Evolutionary conservation across 30 jellyfish, hydroid and myxozoan genomes (phyloP), one percentile per base, ranked within the genome.

Genomic region (Sanderia malayensis): DNA sequence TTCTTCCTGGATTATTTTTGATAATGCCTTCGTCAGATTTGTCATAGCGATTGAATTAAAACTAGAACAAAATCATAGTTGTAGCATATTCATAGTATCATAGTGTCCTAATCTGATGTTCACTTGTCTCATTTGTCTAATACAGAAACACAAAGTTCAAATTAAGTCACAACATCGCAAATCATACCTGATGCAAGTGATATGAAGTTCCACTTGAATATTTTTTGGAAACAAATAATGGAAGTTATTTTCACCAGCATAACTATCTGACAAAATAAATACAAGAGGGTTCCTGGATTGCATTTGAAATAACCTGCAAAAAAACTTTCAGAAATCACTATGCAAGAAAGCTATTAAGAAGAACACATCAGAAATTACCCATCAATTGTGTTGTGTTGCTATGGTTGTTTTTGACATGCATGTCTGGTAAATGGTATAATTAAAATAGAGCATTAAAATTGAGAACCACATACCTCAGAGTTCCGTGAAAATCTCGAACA

Each of bases 261-360:
- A 70, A 70, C 91, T 72, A 49, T 90, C 98, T 6, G 98, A 90
- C 45, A 83, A 61, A 7, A 90, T 68, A 58, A 90, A 82, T 2
- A 90, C 91, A 26, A 90, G 61, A 22, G 98, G 98, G 44, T 61
- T 75, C 32, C 94, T 66, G 46, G 96, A 79, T 13, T 85, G 34
- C 13, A 67, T 64, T 13, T 58, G 78, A 73, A 75, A 90, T 26
- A 76, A 79, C 41, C 98, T 90, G 84, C 32, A 81, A 67, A 45
- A 63, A 24, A 46, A 60, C 23, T 21, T 62, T 23, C n/a, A 41
- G 31, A 75, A 52, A n/a, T 24, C 20, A 41, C 22, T 17, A 1
- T 27, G 46, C 34, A 32, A 20, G 26, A 23, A 58, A 32, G 9
- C n/a, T 33, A 46, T 11, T 8, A 26, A 76, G 26, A 71, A 71